Percentiles rank a stretch among this genome's conserved stretches.
Evolutionary conservation across 53 echinoderm and acorn worm genomes (phyloP).

Genomic region (Echinometra lucunter): DNA sequence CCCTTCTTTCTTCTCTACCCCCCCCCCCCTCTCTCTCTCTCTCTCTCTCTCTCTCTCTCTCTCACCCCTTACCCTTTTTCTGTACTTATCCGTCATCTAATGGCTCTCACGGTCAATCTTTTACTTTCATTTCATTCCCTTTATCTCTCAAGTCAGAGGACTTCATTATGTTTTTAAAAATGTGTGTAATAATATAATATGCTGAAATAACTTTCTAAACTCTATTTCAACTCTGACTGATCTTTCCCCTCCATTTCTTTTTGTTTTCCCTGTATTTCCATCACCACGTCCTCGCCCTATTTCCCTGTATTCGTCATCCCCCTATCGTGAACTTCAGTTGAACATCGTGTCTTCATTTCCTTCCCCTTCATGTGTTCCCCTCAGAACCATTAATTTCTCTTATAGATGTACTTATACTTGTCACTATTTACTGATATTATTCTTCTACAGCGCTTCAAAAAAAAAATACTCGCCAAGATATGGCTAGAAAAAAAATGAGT

Average conservation of each 20-base stretch:
- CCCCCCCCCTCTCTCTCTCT: not conserved
- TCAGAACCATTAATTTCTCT: not conserved
- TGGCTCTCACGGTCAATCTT: not conserved
- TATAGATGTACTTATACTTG: not conserved
- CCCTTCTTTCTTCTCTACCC: not conserved
- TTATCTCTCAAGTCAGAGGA: not conserved
- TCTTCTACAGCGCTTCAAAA: not conserved
- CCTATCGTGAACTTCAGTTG: not conserved
- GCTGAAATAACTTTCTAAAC: conserved; percentile 32
- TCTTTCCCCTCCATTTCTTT: conserved; percentile 6
- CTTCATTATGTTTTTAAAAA: not conserved
- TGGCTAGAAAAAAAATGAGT: not conserved
- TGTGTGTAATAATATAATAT: conserved; percentile 3
- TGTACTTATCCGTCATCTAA: not conserved
- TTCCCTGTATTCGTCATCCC: conserved; percentile 2
- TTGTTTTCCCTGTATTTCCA: not conserved
- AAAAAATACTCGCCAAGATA: not conserved
- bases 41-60: not conserved
- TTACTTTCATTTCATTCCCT: not conserved
- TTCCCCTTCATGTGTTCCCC: conserved; percentile 21
- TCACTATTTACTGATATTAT: not conserved
- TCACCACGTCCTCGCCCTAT: conserved; percentile 24
- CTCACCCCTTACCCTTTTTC: not conserved
- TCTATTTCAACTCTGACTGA: conserved; percentile 25
- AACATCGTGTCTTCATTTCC: conserved; percentile 24